These are phyloP conservation scores for Autographa pulchrina DNA, from an alignment of 2,888 invertebrate genomes.

Conservation along the genomic window DNA sequence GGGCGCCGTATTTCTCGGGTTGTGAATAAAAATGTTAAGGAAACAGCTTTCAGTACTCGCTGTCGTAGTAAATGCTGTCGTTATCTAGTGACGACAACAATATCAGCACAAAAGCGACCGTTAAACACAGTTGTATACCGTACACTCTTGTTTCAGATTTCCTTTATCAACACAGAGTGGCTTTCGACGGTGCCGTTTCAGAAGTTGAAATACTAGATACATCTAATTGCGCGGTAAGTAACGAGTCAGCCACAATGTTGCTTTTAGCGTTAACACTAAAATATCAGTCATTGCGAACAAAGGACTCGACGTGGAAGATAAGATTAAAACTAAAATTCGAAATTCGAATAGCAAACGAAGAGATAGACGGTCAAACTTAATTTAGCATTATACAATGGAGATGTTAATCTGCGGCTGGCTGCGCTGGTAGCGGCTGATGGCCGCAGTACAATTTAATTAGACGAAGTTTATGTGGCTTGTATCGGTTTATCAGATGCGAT, in stretches of 20 bases:
- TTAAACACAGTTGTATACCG: conserved; percentile 47
- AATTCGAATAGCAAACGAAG: conserved; percentile 72
- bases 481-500: conserved; percentile 79
- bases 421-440: conserved; percentile 76
- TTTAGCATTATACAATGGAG: conserved; percentile 86
- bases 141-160: conserved; percentile 91
- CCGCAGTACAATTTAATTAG: conserved; percentile 86
- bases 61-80: conserved; percentile 48
- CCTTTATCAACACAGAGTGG: conserved; percentile 93
- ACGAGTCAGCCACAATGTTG: conserved; percentile 52
- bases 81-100: conserved; percentile 49
- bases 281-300: conserved; percentile 60
- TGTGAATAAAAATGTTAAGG: conserved; percentile 66
- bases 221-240: conserved; percentile 94
- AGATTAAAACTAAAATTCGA: conserved; percentile 60
- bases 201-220: conserved; percentile 95
- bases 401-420: conserved; percentile 79
- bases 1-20: conserved; percentile 51
- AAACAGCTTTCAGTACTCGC: conserved; percentile 53
- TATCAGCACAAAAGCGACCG: conserved; percentile 50
- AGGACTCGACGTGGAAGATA: conserved; percentile 55
- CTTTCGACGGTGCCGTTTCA: conserved; percentile 93
- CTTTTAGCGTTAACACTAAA: conserved; percentile 55
- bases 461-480: conserved; percentile 83
- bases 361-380: conserved; percentile 80